phyloP scores from a whole-genome alignment of 2,113 vertebrate species.

The Ophiodon elongatus region DNA sequence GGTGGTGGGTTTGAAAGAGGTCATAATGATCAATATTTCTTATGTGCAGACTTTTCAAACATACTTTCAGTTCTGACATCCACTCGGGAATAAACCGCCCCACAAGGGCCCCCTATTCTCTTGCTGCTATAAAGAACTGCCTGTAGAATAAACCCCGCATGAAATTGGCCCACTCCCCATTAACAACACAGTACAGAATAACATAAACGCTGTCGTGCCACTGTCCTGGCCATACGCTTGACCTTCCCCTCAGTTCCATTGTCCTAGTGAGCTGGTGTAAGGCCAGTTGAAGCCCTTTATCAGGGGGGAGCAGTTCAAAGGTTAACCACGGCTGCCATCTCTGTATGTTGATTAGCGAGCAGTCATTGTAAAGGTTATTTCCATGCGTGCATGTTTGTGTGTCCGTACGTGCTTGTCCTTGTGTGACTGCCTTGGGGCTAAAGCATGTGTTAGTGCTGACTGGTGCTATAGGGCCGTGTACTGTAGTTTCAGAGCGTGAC shows the following conservation, averaged over 20 bases:
- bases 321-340: constrained; percentile 75
- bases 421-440: constrained; percentile 74
- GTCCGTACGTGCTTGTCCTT: constrained; percentile 71
- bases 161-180: constrained; percentile 57
- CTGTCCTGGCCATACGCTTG: constrained; percentile 62
- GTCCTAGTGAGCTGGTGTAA: constrained; percentile 53
- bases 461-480: constrained; percentile 57
- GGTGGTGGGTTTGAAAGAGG: constrained; percentile 40
- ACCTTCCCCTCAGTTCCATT: constrained; percentile 58
- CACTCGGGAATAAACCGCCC: constrained; percentile 21
- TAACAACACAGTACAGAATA: constrained; percentile 47
- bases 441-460: constrained; percentile 75
- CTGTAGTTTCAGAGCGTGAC: constrained; percentile 67
- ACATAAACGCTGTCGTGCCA: constrained; percentile 57
- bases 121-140: constrained; percentile 54
- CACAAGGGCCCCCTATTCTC: constrained; percentile 40
- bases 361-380: constrained; percentile 76
- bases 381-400: constrained; percentile 68
- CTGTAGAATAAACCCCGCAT: constrained; percentile 65
- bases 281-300: constrained; percentile 58
- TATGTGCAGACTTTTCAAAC: constrained; percentile 58
- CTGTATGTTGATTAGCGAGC: constrained; percentile 78
- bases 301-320: constrained; percentile 75
- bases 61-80: constrained; percentile 49
- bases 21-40: constrained; percentile 43